These are phyloP conservation scores for Thereva unica DNA, from an alignment of 2,888 invertebrate genomes.

Conservation along the genomic window DNA sequence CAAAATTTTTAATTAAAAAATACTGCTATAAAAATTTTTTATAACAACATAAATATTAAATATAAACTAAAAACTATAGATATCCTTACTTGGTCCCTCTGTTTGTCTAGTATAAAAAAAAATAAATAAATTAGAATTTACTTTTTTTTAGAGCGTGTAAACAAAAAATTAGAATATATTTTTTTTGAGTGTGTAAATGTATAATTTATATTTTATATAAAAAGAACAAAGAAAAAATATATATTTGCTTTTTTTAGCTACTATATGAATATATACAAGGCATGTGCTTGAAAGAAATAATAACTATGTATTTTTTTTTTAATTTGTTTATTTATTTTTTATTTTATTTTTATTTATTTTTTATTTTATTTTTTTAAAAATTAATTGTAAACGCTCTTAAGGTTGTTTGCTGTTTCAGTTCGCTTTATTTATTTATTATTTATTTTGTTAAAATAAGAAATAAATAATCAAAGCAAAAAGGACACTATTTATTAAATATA, in stretches of 20 bases:
- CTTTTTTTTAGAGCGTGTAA: too few relatives aligned
- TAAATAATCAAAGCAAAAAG: too few relatives aligned
- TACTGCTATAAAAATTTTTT: too few relatives aligned
- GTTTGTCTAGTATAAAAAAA: conserved; percentile 3
- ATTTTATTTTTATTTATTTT: conserved; percentile 4
- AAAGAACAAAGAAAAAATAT: conserved; percentile 6
- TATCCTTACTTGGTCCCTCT: conserved; percentile 17
- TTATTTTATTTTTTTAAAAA: not conserved
- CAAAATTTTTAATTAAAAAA: too few relatives aligned
- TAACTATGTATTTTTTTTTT: conserved; percentile 13
- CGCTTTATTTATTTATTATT: not conserved
- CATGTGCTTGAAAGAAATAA: conserved; percentile 27
- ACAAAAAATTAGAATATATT: too few relatives aligned
- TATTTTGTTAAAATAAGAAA: not conserved
- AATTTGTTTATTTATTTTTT: conserved; percentile 12
- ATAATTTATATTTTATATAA: too few relatives aligned
- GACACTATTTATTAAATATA: too few relatives aligned
- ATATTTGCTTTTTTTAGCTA: conserved; percentile 20
- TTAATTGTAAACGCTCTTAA: not conserved
- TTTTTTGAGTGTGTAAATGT: too few relatives aligned
- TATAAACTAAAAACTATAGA: not conserved
- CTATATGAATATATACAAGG: conserved; percentile 11
- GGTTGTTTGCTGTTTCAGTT: not conserved
- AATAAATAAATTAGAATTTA: not conserved
- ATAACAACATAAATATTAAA: too few relatives aligned